Evolutionary conservation across 2,113 vertebrate species (phyloP), one percentile per base, ranked within the genome.

Genomic region (Microtus montanus): DNA sequence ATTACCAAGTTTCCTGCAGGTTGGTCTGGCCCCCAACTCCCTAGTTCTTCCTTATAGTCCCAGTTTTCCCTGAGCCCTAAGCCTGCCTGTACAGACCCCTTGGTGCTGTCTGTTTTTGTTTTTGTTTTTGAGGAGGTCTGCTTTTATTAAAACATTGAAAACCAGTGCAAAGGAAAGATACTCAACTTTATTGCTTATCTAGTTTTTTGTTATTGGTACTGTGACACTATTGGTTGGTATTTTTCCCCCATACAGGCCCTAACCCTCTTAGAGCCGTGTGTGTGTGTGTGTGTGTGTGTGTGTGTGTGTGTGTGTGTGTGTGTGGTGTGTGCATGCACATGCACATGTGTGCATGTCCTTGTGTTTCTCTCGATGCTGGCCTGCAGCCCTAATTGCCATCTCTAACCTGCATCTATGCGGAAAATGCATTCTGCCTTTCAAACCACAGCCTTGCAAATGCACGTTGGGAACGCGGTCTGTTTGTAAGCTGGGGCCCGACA

Each of bases 401-500:
- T 96, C 63, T 73, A 93, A 73, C 38, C 35, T 95, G 19, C 73
- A 84, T 95, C 91, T 90, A 61, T 85, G 87, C 89, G 38, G 91
- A 95, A 95, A 94, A 87, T 58, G 71, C 47, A 38, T 87, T 85
- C 63, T 92, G 92, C 78, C 63, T 95, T 96, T 94, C 26, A 92
- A 73, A 91, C 86, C 91, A 68, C 89, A 91, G 79, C 86, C 66
- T 95, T 84, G 79, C 89, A 92, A 68, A 84, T 58, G 93, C 71
- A 83, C 24, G 2, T 95, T 96, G 95, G 94, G 94, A 96, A 95
- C 89, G 49, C 61, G 68, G 47, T 89, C 92, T 1, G 1, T 54
- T 84, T 84, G 92, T 87, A 92, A 95, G 63, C 89, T 87, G 93
- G 90, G 93, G 82, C 73, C 73, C 44, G 19, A 83, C 91, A 89